phyloP scores from a whole-genome alignment of 2,113 vertebrate genomes.

The Lophura nycthemera region DNA sequence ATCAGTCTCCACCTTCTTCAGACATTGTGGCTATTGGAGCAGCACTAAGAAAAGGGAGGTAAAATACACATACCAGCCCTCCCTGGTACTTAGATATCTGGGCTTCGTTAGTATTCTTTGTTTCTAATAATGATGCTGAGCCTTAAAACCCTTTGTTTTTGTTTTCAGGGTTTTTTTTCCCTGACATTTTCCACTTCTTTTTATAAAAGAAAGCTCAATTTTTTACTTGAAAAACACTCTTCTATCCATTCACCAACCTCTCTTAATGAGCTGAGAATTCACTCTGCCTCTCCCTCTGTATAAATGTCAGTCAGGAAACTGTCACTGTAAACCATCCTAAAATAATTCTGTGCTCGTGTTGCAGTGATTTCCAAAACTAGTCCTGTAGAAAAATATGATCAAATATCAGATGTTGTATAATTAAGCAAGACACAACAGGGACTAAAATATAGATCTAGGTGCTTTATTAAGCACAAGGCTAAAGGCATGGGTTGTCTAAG shows the following conservation, averaged over 20 bases:
- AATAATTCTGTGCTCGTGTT: constrained; percentile 35
- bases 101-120: neutral
- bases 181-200: neutral
- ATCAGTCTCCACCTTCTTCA: neutral
- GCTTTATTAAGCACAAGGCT: constrained; percentile 65
- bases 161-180: no score
- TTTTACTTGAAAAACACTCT: neutral
- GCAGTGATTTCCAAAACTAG: constrained; percentile 49
- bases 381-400: constrained; percentile 60
- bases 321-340: constrained; percentile 26
- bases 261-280: neutral
- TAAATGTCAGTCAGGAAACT: constrained; percentile 21
- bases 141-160: neutral
- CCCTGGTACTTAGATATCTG: neutral
- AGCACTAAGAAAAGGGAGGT: neutral
- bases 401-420: constrained; percentile 70
- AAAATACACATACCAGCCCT: neutral
- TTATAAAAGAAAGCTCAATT: neutral
- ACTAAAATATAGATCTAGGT: constrained; percentile 50
- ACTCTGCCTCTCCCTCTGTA: neutral
- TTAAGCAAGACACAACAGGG: constrained; percentile 64
- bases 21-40: neutral
- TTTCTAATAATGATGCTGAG: neutral
- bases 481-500: constrained; percentile 6
- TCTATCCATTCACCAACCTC: neutral